phyloP scores from a whole-genome alignment of 92 coral and sea anemone species.

The Nematostella vectensis region DNA sequence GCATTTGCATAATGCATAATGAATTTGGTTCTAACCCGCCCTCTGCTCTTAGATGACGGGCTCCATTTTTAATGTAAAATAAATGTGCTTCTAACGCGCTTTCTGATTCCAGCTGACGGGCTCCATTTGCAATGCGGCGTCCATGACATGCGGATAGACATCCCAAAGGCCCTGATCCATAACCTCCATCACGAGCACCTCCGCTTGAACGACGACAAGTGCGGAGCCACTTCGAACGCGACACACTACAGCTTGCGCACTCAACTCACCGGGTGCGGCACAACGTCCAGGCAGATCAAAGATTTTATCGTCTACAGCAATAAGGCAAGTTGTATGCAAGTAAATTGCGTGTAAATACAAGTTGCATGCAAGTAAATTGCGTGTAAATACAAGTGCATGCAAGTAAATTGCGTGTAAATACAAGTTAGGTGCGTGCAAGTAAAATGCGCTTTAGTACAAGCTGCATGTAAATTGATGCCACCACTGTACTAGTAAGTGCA shows the following conservation, averaged over 20 bases:
- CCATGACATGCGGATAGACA: constrained; percentile 60
- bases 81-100: no score
- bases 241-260: constrained; percentile 61
- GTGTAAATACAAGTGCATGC: background rate
- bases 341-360: no score
- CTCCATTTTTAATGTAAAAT: no score
- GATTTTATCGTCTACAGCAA: constrained; percentile 56
- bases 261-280: constrained; percentile 64
- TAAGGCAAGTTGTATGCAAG: constrained; percentile 10
- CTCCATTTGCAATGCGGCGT: constrained; percentile 46
- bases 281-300: constrained; percentile 48
- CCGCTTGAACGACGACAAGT: constrained; percentile 51
- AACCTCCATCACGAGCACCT: constrained; percentile 72
- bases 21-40: no score
- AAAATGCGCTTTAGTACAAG: no score
- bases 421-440: no score
- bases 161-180: constrained; percentile 72
- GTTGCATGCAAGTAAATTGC: background rate
- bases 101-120: constrained; percentile 73
- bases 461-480: no score
- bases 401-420: no score
- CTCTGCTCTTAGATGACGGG: no score
- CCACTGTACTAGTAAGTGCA: no score
- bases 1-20: no score
- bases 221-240: constrained; percentile 51